phyloP scores from a whole-genome alignment of 2,888 invertebrate species.

The Chrysomela aeneicollis region DNA sequence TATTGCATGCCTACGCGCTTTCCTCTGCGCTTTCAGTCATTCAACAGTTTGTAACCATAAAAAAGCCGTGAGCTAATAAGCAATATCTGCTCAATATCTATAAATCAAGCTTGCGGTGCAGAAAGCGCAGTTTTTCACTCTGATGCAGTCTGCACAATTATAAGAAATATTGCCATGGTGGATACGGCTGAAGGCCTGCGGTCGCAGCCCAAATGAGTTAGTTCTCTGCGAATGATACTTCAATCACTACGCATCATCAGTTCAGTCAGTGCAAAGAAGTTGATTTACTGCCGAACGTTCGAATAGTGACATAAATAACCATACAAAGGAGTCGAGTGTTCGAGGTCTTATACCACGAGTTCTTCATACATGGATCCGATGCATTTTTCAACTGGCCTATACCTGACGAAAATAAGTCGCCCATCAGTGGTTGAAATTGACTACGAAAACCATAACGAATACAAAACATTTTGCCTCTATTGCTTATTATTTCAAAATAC shows the following conservation, averaged over 20 bases:
- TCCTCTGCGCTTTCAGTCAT: no score
- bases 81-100: background rate
- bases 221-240: conserved; percentile 1
- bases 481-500: no score
- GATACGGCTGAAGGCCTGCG: background rate
- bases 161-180: background rate
- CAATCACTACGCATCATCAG: conserved; percentile 3
- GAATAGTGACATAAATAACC: background rate
- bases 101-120: background rate
- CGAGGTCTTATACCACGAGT: no score
- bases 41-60: background rate
- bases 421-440: no score
- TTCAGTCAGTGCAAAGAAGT: conserved; percentile 1
- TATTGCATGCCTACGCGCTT: no score
- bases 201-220: background rate
- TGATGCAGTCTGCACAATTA: background rate
- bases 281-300: background rate
- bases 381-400: no score
- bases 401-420: no score
- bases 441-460: no score
- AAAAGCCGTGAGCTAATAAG: background rate
- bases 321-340: background rate
- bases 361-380: no score
- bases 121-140: conserved; percentile 5
- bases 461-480: no score